Evolutionary conservation across 2,888 invertebrate species (phyloP).

Genomic region (Conomelus anceps): DNA sequence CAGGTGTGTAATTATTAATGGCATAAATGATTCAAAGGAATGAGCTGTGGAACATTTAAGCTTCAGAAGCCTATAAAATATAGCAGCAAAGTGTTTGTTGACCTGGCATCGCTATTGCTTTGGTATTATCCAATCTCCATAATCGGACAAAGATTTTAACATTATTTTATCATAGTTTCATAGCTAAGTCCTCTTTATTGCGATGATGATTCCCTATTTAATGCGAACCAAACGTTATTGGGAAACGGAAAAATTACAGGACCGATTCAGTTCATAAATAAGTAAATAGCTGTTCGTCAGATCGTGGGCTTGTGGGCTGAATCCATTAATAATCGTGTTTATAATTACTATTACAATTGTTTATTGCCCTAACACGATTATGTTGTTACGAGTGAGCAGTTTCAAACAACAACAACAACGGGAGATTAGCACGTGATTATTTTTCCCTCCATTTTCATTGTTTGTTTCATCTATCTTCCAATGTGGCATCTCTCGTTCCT

Average conservation of each 20-base stretch:
- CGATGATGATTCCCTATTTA: neutral
- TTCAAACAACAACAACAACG: neutral
- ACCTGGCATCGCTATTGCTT: neutral
- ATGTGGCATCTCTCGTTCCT: neutral
- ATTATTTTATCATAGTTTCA: neutral
- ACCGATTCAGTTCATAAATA: neutral
- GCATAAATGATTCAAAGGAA: neutral
- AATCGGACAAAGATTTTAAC: neutral
- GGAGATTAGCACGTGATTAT: neutral
- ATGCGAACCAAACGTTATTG: neutral
- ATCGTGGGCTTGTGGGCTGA: neutral
- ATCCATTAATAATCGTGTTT: neutral
- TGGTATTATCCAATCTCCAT: neutral
- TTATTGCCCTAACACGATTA: neutral
- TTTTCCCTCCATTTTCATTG: neutral
- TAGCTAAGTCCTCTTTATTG: neutral
- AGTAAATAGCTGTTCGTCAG: neutral
- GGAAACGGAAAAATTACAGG: neutral
- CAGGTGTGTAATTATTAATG: neutral
- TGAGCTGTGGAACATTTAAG: neutral
- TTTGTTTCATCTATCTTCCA: neutral
- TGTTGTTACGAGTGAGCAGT: neutral
- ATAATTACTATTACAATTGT: neutral
- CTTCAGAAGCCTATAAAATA: neutral
- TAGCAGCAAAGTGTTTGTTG: neutral